These are phyloP conservation scores for Hormaphis cornu DNA, from an alignment of 1,140 invertebrate species.

Conservation along the genomic window DNA sequence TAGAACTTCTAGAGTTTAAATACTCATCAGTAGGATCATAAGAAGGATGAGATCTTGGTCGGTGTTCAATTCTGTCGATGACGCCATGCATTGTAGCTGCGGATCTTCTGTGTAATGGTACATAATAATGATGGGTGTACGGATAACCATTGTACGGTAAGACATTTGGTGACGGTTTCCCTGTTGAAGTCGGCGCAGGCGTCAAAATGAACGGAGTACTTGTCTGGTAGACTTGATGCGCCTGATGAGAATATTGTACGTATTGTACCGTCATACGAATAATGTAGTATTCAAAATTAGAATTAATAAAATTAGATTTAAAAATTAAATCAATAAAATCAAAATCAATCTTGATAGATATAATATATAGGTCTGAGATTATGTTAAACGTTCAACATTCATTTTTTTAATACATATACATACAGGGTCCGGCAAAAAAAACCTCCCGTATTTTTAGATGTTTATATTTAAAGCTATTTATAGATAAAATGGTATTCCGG, in stretches of 20 bases:
- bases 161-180: slow-evolving; percentile 14
- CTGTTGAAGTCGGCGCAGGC: neutral
- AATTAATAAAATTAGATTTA: too few relatives aligned
- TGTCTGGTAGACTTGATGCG: slow-evolving; percentile 26
- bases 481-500: too few relatives aligned
- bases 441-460: too few relatives aligned
- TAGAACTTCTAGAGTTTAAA: slow-evolving; percentile 60
- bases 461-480: too few relatives aligned
- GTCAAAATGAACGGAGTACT: slow-evolving; percentile 12
- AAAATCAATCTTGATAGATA: too few relatives aligned
- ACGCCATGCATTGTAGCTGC: slow-evolving; percentile 60
- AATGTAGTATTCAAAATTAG: too few relatives aligned
- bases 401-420: too few relatives aligned
- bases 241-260: neutral
- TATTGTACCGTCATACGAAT: neutral
- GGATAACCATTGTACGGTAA: slow-evolving; percentile 20
- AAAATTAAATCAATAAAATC: too few relatives aligned
- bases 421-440: too few relatives aligned
- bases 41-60: slow-evolving; percentile 49
- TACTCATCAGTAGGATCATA: slow-evolving; percentile 60
- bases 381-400: too few relatives aligned
- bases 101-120: slow-evolving; percentile 45
- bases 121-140: slow-evolving; percentile 43
- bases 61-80: slow-evolving; percentile 59
- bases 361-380: too few relatives aligned